Evolutionary conservation across 2,113 vertebrate genomes (phyloP).

Genomic region (Cheilinus undulatus): DNA sequence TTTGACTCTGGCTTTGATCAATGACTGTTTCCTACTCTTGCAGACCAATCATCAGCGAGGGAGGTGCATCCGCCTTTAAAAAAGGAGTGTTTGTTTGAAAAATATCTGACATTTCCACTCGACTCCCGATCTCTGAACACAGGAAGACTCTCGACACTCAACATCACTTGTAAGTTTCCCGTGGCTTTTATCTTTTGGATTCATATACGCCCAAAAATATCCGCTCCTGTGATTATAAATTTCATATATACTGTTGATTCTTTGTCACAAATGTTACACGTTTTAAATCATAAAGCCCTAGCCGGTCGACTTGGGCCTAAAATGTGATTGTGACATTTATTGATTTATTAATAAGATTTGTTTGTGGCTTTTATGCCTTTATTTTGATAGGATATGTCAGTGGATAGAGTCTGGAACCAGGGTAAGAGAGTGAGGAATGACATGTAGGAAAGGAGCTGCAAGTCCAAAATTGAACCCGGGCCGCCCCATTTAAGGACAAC

Average conservation of each 20-base stretch:
- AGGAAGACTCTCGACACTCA: slow-evolving; percentile 10
- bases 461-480: no score
- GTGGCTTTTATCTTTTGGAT: not conserved
- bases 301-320: not conserved
- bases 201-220: not conserved
- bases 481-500: no score
- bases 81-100: slow-evolving; percentile 56
- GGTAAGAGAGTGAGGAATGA: no score
- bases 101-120: slow-evolving; percentile 56
- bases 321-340: not conserved
- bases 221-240: not conserved
- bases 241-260: no score
- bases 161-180: slow-evolving; percentile 54
- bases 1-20: slow-evolving; percentile 40
- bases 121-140: slow-evolving; percentile 35
- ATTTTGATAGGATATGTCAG: no score
- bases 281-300: not conserved
- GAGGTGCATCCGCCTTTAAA: slow-evolving; percentile 67
- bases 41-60: slow-evolving; percentile 72
- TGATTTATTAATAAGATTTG: no score
- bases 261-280: not conserved
- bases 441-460: no score
- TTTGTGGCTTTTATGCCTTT: no score
- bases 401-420: no score
- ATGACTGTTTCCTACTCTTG: slow-evolving; percentile 36